A percentile compares a stretch with the other conserved stretches of the same genome.
Evolutionary conservation across 1,140 invertebrate species (phyloP).

Genomic region (Papilio polytes): DNA sequence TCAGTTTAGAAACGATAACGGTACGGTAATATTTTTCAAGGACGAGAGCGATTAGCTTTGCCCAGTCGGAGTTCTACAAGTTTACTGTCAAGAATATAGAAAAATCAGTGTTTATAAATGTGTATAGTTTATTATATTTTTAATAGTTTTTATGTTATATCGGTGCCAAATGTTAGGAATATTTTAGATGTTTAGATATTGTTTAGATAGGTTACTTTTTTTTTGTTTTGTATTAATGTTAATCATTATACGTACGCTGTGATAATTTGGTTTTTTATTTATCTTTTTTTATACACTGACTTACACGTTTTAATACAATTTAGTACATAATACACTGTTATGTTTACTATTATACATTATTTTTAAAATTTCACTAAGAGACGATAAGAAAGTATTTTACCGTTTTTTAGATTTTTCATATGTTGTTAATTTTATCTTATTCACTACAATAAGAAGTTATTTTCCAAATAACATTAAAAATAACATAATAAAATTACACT

Average conservation of each 20-base stretch:
- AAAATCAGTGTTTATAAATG: slow-evolving; percentile 15
- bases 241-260: slow-evolving; percentile 34
- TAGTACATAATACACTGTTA: too few species aligned
- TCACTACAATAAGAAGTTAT: too few species aligned
- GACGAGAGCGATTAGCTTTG: slow-evolving; percentile 51
- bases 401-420: too few species aligned
- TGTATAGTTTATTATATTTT: slow-evolving; percentile 12
- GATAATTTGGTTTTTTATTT: slow-evolving; percentile 27
- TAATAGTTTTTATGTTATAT: slow-evolving; percentile 3
- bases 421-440: too few species aligned
- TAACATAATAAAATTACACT: too few species aligned
- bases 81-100: not conserved
- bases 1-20: slow-evolving; percentile 76
- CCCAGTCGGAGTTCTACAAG: slow-evolving; percentile 1
- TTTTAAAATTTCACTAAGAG: too few species aligned
- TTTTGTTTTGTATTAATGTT: slow-evolving; percentile 33
- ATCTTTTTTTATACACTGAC: not conserved
- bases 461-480: too few species aligned
- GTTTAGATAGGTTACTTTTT: slow-evolving; percentile 26
- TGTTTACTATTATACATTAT: too few species aligned
- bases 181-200: slow-evolving; percentile 23
- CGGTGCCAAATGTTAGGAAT: slow-evolving; percentile 29
- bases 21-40: slow-evolving; percentile 77
- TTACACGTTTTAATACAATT: too few species aligned
- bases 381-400: too few species aligned